A percentile compares a stretch with the other conserved stretches of the same genome.
These are phyloP conservation scores for Pedionomus torquatus DNA, from an alignment of 2,113 vertebrate genomes.

Conservation along the genomic window DNA sequence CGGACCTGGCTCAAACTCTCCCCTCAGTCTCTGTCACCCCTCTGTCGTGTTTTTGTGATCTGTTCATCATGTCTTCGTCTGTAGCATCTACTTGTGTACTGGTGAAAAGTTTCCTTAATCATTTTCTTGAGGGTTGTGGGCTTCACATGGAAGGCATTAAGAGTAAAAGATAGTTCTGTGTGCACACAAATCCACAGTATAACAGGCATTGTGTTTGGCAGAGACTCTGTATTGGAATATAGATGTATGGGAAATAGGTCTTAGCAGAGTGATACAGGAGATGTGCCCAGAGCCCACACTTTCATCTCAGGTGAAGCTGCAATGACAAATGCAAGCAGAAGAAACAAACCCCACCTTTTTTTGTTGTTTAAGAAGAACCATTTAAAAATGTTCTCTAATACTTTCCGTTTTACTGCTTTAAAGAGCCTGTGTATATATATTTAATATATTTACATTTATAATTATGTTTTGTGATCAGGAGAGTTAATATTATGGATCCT, in stretches of 20 bases:
- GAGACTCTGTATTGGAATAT: not conserved
- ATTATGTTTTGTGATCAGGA: not conserved
- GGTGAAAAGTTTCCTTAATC: not conserved
- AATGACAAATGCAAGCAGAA: not conserved
- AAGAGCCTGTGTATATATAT: not conserved
- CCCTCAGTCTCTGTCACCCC: not conserved
- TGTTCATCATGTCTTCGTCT: not conserved
- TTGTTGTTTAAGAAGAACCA: not conserved
- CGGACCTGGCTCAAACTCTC: not conserved
- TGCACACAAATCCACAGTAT: not conserved
- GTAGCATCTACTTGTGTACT: not conserved
- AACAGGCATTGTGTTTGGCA: not conserved
- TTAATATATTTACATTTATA: not conserved
- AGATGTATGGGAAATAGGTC: not conserved
- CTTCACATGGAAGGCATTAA: not conserved
- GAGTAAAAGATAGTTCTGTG: not conserved
- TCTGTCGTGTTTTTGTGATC: not conserved
- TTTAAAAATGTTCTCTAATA: not conserved
- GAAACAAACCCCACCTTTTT: fast-evolving
- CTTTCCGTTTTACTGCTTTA: not conserved
- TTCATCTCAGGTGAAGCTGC: not conserved
- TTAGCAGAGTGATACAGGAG: not conserved
- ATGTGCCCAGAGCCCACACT: not conserved
- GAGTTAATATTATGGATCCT: not conserved
- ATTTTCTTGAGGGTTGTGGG: not conserved